A percentile compares a stretch with the other conserved stretches of the same genome.
These are phyloP conservation scores for Parotia lawesii DNA, from an alignment of 2,113 vertebrate genomes.

Conservation along the genomic window DNA sequence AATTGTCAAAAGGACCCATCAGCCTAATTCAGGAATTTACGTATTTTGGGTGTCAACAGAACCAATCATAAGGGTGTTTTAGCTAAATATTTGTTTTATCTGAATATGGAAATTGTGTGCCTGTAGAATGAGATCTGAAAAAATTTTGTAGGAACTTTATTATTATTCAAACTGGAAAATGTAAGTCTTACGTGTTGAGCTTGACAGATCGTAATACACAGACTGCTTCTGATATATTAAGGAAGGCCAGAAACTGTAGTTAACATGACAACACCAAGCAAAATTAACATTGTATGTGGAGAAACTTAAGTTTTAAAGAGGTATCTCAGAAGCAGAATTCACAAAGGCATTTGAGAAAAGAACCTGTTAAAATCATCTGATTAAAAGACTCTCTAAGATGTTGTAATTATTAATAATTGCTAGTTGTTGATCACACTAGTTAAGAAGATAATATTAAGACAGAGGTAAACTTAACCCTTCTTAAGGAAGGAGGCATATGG, in stretches of 20 bases:
- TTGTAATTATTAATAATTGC: not conserved
- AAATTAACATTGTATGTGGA: not conserved
- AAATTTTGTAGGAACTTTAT: not conserved
- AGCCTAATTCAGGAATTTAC: not conserved
- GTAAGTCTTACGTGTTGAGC: not conserved
- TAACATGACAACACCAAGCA: not conserved
- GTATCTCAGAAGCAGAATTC: rapidly evolving
- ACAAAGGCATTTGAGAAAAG: not conserved
- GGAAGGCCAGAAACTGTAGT: not conserved
- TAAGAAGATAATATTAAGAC: not conserved
- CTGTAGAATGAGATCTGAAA: not conserved
- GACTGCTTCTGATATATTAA: not conserved
- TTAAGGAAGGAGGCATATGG: rapidly evolving
- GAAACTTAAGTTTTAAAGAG: not conserved
- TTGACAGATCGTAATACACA: not conserved
- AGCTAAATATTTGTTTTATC: not conserved
- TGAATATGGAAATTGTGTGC: not conserved
- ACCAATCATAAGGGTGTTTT: not conserved
- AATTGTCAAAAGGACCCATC: not conserved
- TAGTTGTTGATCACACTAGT: not conserved
- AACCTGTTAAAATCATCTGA: not conserved
- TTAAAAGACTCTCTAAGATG: not conserved
- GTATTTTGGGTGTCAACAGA: not conserved
- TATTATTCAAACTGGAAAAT: not conserved
- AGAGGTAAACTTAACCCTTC: not conserved